Conservation (phyloP, 92 coral and sea anemone genomes). For the Anthopleura xanthogrammica region DNA sequence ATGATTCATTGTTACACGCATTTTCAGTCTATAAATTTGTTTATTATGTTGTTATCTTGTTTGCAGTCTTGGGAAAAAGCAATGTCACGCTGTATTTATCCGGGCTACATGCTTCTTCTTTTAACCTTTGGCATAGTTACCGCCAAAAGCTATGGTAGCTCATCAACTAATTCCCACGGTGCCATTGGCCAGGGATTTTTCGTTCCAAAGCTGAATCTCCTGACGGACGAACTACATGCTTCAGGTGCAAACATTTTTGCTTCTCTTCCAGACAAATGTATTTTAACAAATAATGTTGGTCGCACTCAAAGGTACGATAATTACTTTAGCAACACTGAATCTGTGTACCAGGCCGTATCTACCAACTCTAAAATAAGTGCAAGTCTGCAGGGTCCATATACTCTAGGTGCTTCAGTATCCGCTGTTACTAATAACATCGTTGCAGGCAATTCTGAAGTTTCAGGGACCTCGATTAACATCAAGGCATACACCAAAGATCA, state of each 20-base stretch:
- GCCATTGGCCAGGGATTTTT: no score
- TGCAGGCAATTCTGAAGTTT: conserved; percentile 28
- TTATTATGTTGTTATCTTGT: no score
- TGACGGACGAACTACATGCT: conserved; percentile 29
- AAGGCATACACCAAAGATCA: background rate
- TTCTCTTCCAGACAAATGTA: conserved; percentile 15
- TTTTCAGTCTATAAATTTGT: no score
- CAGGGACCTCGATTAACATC: no score
- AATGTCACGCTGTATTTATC: no score
- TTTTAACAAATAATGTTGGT: background rate
- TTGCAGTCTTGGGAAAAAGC: no score
- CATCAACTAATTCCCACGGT: no score
- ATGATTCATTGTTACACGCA: no score
- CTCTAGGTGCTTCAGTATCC: conserved; percentile 42
- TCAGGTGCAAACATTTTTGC: conserved; percentile 33
- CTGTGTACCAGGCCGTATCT: conserved; percentile 36
- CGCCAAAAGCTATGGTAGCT: no score
- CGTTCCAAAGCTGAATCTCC: conserved; percentile 15
- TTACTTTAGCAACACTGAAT: conserved; percentile 26
- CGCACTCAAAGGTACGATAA: conserved; percentile 8
- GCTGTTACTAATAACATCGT: conserved; percentile 48
- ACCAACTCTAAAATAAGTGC: conserved; percentile 22
- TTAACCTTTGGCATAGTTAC: no score
- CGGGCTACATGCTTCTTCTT: no score
- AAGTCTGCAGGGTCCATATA: conserved; percentile 29